Evolutionary conservation across 2,888 invertebrate species (phyloP), one percentile per base, ranked within the genome.

Genomic region (Caenorhabditis sp.): DNA sequence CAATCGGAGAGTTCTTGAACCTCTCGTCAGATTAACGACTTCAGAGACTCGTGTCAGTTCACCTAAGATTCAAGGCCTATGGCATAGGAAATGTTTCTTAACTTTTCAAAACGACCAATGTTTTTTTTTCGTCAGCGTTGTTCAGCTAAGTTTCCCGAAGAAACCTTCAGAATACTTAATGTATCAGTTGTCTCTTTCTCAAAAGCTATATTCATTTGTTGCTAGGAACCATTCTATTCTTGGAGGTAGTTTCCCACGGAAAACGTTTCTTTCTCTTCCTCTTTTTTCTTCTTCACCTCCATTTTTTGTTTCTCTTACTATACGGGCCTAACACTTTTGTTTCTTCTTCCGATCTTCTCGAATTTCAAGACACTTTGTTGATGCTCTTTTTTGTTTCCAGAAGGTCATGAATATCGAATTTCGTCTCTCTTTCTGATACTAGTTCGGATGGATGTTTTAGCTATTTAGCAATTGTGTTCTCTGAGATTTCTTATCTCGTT

Each of bases 331-430:
- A 73, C 61, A 70, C 70, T 47, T 61, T 61, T 63, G 28, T 41
- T 61, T 56, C 70, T 44, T 41, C 22, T 44, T 38, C 38, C 38
- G 58, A 70, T 72, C 68, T 59, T 68, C 77, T 77, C 77, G 31
- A 63, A 56, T 77, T 77, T 77, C 77, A 61, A 63, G 63, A 63
- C 69, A 68, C 54, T 77, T 77, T 69, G 77, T 77, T 76, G 76
- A 51, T 68, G 68, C 68, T 68, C 68, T 49, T 66, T 63, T 51
- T 51, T 59, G 28, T 44, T 58, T 54, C 16, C 31, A 61, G 69
- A 77, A 77, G 69, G 77, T 77, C 76, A 68, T 49, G 66, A 61
- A 49, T 76, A 76, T 77, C 69, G 19, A 68, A 28, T 77, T 77
- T 69, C 77, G 4, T 61, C 41, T 38, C 35, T 22, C 22, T 51